Conservation (phyloP, 2,797 vertebrate species). For the Rhabdophis nuchalis region DNA sequence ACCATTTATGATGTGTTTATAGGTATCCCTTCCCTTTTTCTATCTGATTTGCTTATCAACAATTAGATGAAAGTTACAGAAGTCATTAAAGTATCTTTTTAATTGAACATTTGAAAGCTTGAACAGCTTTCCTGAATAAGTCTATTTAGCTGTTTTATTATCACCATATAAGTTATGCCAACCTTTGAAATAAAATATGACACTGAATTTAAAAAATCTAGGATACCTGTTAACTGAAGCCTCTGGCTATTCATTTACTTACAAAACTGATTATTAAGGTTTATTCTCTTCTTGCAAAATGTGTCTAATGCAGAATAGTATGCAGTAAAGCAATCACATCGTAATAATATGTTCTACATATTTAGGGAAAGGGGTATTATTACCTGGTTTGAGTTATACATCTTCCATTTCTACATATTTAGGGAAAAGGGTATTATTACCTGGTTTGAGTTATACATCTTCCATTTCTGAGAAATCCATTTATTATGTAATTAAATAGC, state of each 20-base stretch:
- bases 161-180: slow-evolving; percentile 39
- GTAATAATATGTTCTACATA: slow-evolving; percentile 56
- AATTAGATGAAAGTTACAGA: neutral
- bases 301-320: slow-evolving; percentile 39
- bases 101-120: neutral
- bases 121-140: slow-evolving; percentile 13
- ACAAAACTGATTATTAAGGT: slow-evolving; percentile 54
- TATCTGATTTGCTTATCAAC: neutral
- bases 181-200: slow-evolving; percentile 48
- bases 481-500: slow-evolving; percentile 27
- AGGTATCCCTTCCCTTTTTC: neutral
- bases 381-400: slow-evolving; percentile 32
- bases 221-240: slow-evolving; percentile 30
- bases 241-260: slow-evolving; percentile 50
- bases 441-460: slow-evolving; percentile 34
- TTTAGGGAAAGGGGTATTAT: slow-evolving; percentile 16
- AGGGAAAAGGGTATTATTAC: neutral
- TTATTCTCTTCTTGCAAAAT: slow-evolving; percentile 42
- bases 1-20: neutral
- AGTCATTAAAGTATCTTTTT: neutral
- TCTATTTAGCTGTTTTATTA: slow-evolving; percentile 26
- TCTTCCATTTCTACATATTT: slow-evolving; percentile 38
- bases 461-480: slow-evolving; percentile 34
- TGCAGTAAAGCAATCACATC: slow-evolving; percentile 58
- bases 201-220: slow-evolving; percentile 38